A percentile compares a stretch with the other conserved stretches of the same genome.
Evolutionary conservation across 1,140 invertebrate genomes (phyloP).

Genomic region (Trypoxylus dichotomus): DNA sequence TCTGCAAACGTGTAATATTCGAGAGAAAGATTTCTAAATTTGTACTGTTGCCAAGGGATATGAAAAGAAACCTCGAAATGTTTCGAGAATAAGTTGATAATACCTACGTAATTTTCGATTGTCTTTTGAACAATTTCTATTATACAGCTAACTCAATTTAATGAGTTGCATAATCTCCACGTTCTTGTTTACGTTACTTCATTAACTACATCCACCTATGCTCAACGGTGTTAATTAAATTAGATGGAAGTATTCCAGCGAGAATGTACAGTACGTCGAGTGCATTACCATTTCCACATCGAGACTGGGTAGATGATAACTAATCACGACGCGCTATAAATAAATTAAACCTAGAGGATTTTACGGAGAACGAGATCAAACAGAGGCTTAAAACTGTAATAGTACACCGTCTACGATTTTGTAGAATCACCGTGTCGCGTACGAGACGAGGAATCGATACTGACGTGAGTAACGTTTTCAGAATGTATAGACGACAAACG

Average conservation of each 20-base stretch:
- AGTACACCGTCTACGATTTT: background rate
- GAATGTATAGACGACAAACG: background rate
- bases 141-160: too few relatives aligned
- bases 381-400: slow-evolving; percentile 7
- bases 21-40: too few relatives aligned
- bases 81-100: too few relatives aligned
- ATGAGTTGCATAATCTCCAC: too few relatives aligned
- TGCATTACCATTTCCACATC: background rate
- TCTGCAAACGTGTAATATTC: too few relatives aligned
- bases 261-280: background rate
- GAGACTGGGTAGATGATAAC: background rate
- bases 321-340: slow-evolving; percentile 6
- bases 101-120: too few relatives aligned
- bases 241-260: background rate
- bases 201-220: background rate
- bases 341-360: slow-evolving; percentile 18
- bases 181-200: background rate
- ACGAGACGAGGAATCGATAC: slow-evolving; percentile 6
- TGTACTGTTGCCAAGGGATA: too few relatives aligned
- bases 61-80: too few relatives aligned
- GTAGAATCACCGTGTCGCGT: background rate
- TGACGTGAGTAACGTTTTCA: background rate
- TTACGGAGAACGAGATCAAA: background rate
- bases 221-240: background rate
- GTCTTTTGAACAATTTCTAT: too few relatives aligned